phyloP scores from a whole-genome alignment of 2,113 vertebrate species.

The Sclerurus mexicanus region DNA sequence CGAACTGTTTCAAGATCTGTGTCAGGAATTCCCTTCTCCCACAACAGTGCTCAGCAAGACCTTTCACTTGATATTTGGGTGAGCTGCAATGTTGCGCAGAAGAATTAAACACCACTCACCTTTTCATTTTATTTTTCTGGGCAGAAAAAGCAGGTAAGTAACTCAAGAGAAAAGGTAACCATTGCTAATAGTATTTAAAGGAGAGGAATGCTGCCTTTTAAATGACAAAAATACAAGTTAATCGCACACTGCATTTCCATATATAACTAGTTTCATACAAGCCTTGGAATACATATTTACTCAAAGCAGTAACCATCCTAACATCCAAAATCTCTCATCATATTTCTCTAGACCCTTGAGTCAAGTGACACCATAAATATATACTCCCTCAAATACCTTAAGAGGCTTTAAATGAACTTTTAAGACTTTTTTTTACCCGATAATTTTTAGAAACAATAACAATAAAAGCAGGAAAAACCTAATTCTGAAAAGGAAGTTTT shows the following conservation, averaged over 20 bases:
- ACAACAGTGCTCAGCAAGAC: background rate
- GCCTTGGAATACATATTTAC: background rate
- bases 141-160: background rate
- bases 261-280: background rate
- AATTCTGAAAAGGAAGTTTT: conserved; percentile 4
- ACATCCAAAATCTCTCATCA: background rate
- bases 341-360: background rate
- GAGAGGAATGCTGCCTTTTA: background rate
- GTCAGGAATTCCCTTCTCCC: background rate
- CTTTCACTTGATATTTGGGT: background rate
- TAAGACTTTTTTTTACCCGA: background rate
- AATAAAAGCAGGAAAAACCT: background rate
- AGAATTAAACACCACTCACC: background rate
- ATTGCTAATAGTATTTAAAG: background rate
- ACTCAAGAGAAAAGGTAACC: background rate
- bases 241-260: background rate
- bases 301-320: background rate
- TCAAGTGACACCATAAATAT: background rate
- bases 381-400: background rate
- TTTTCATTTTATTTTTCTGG: background rate
- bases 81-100: background rate
- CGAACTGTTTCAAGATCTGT: background rate
- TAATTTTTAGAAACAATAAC: conserved; percentile 20
- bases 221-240: background rate
- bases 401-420: background rate